Percentiles rank a stretch among this genome's conserved stretches.
Conservation (phyloP, 2,113 vertebrate species). For the Synchiropus splendidus region DNA sequence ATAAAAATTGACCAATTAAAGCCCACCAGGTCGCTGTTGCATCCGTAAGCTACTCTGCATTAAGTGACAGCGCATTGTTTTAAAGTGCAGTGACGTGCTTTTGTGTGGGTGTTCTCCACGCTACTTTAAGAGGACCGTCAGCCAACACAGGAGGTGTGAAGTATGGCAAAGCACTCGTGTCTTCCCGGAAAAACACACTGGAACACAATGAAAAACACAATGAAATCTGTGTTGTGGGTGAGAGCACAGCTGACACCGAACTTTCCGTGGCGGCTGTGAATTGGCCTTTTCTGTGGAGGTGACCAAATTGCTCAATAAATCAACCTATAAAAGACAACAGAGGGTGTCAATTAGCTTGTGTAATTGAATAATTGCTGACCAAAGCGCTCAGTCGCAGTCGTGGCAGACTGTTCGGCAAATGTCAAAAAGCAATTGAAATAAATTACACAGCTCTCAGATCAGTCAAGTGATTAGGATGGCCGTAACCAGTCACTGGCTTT, state of each 20-base stretch:
- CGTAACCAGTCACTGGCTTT: constrained; percentile 76
- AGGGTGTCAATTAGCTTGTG: constrained; percentile 75
- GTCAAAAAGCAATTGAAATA: constrained; percentile 95
- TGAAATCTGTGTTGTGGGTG: constrained; percentile 21
- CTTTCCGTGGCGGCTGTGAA: constrained; percentile 70
- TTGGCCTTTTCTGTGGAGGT: constrained; percentile 75
- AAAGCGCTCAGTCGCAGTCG: constrained; percentile 74
- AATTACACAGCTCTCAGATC: constrained; percentile 83
- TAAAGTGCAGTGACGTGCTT: no score
- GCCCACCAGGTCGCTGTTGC: no score
- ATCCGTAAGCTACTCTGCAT: no score
- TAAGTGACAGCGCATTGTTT: no score
- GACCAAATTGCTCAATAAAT: constrained; percentile 81
- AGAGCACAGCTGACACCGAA: constrained; percentile 11
- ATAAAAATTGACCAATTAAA: no score
- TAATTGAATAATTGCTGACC: constrained; percentile 96
- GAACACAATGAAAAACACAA: constrained; percentile 24
- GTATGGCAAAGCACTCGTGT: constrained; percentile 3
- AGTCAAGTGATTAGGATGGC: constrained; percentile 73
- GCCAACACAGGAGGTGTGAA: constrained; percentile 3
- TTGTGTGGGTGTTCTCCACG: no score
- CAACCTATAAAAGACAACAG: constrained; percentile 84
- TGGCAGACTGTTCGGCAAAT: constrained; percentile 84
- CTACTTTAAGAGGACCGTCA: no score
- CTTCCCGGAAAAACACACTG: constrained; percentile 21